Conservation (phyloP, 2,797 vertebrate species). For the Myripristis murdjan region DNA sequence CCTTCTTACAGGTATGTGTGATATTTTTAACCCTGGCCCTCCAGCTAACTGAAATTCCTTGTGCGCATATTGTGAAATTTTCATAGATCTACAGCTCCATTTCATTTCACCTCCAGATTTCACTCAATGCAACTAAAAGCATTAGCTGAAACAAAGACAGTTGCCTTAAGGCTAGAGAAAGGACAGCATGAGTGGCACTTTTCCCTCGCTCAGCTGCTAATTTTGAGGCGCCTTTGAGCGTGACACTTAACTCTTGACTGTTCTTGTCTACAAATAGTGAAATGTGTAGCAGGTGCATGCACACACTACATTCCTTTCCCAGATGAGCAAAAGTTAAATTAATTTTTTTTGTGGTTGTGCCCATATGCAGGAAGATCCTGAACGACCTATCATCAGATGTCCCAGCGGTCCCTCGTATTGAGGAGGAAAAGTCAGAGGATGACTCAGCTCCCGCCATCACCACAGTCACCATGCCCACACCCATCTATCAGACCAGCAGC, state of each 20-base stretch:
- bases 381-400: conserved; percentile 98
- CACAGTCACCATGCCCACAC: conserved; percentile 98
- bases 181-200: too few species aligned
- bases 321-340: background rate
- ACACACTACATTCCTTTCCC: background rate
- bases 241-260: background rate
- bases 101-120: too few species aligned
- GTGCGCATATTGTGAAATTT: too few species aligned
- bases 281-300: background rate
- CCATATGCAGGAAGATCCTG: conserved; percentile 93
- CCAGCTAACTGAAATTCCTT: background rate
- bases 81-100: too few species aligned
- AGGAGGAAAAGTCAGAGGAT: conserved; percentile 99
- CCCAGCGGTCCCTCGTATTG: conserved; percentile 96
- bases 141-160: too few species aligned
- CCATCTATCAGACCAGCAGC: conserved; percentile 99
- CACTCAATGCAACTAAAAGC: too few species aligned
- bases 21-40: background rate
- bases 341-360: background rate
- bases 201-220: background rate
- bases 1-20: conserved; percentile 95
- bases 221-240: background rate
- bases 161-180: too few species aligned
- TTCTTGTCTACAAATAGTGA: too few species aligned
- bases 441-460: conserved; percentile 95